A percentile compares a stretch with the other conserved stretches of the same genome.
phyloP scores from a whole-genome alignment of 2,888 invertebrate species.

The Agrilus cyanescens region DNA sequence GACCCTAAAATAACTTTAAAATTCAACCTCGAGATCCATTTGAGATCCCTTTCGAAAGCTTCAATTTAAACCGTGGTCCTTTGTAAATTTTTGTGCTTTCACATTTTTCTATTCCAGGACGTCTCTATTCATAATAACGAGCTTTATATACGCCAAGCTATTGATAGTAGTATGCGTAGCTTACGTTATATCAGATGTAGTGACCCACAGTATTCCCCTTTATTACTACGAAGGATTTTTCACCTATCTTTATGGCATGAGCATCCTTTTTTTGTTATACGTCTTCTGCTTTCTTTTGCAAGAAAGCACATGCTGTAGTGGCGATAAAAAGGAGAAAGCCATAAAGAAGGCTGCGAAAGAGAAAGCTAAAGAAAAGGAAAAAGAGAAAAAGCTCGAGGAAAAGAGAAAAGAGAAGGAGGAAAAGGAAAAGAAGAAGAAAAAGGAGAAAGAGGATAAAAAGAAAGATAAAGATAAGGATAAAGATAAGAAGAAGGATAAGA shows the following conservation, averaged over 20 bases:
- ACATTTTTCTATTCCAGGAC: conserved; percentile 53
- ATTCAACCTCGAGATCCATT: too few species aligned
- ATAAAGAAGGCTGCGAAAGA: conserved; percentile 35
- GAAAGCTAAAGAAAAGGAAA: conserved; percentile 36
- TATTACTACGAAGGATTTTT: conserved; percentile 94
- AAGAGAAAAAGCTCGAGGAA: conserved; percentile 40
- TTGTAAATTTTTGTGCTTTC: neutral
- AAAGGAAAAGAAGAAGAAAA: conserved; percentile 48
- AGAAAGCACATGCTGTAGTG: conserved; percentile 78
- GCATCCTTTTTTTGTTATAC: conserved; percentile 85
- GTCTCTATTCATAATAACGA: conserved; percentile 88
- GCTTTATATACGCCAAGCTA: conserved; percentile 91
- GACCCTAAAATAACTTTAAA: too few species aligned
- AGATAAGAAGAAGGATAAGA: conserved; percentile 33
- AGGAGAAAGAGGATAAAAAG: conserved; percentile 45
- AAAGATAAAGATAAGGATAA: conserved; percentile 46
- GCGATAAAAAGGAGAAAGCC: conserved; percentile 46
- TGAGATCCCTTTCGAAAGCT: too few species aligned
- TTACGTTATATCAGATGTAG: conserved; percentile 89
- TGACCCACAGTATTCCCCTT: conserved; percentile 81
- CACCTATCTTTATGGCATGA: conserved; percentile 86
- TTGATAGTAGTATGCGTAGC: conserved; percentile 88
- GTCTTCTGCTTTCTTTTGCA: conserved; percentile 90
- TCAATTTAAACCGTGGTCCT: too few species aligned
- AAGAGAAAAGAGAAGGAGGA: conserved; percentile 47